Evolutionary conservation across 2,113 vertebrate genomes (phyloP), one percentile per base, ranked within the genome.

Genomic region (Toxotes chatareus): DNA sequence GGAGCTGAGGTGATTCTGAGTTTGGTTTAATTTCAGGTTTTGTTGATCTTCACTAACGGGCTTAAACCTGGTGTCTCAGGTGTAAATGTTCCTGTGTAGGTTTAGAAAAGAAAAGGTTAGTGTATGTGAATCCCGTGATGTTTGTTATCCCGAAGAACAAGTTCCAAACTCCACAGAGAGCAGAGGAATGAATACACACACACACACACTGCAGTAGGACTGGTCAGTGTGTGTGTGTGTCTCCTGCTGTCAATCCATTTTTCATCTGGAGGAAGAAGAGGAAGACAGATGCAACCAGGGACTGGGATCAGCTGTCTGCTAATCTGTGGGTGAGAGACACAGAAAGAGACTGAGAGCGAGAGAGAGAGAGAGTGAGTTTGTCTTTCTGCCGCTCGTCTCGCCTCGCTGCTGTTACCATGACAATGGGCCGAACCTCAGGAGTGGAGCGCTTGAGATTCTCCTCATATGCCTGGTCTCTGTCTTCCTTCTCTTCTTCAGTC

Each of bases 341-440:
- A 49, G 73, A 72, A 56, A 46, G 64, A 85, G 72, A 56, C 44
- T 23, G 63, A 57, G 67, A 68, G 56, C 31, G 71, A 34, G 60
- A 21, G 77, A 61, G 79, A 83, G 79, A 0, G 71, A 77, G 57
- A 81, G 79, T 0, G 67, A 80, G 57, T 70, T 72, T 65, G 80
- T 71, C 82, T 85, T 80, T 80, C 83, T 82, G 76, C 79, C 2
- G 64, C 72, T 86, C 81, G 85, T 82, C 85, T 88, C 82, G 91
- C 87, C 87, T 93, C 60, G 5, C 88, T 92, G 93, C 90, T 93
- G 94, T 95, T 94, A 90, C 94, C 89, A 94, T 95, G 94, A 89
- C 87, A 82, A 95, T 92, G 42, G 81, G n/a, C 81, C 59, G 66
- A 80, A 88, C 85, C 79, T n/a, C 74, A 76, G 38, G 76, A 80